phyloP scores from a whole-genome alignment of 2,797 vertebrate species.

The Etheostoma nigrum region DNA sequence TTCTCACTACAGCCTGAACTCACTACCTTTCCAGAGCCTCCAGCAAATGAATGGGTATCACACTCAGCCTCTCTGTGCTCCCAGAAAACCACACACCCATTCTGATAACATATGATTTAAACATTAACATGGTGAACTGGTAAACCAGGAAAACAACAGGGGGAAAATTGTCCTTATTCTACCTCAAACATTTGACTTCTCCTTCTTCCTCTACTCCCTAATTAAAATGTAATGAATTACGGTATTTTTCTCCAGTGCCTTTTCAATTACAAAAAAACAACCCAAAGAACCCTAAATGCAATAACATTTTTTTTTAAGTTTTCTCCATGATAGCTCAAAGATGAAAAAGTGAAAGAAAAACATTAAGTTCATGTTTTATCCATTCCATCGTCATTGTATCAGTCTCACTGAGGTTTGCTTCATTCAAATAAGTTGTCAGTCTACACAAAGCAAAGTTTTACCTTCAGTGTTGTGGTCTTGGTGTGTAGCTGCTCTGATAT shows the following conservation, averaged over 20 bases:
- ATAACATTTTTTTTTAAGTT: constrained; percentile 8
- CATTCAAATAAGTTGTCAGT: constrained; percentile 20
- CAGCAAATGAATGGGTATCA: constrained; percentile 66
- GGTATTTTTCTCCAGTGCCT: not conserved
- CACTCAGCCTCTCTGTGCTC: constrained; percentile 28
- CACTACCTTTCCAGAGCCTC: constrained; percentile 45
- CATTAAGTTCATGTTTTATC: not conserved
- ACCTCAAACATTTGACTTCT: constrained; percentile 25
- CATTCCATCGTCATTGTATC: not conserved
- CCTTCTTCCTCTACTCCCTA: not conserved
- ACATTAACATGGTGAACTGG: constrained; percentile 51
- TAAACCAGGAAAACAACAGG: constrained; percentile 6
- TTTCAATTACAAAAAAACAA: not conserved
- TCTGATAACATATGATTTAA: constrained; percentile 65
- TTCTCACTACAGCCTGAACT: constrained; percentile 17
- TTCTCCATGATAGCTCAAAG: not conserved
- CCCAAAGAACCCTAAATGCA: not conserved
- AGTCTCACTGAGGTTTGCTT: not conserved
- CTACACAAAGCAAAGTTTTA: constrained; percentile 51
- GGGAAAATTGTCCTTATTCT: constrained; percentile 1
- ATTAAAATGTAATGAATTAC: constrained; percentile 19
- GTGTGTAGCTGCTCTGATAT: constrained; percentile 49
- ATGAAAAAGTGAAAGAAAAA: constrained; percentile 21
- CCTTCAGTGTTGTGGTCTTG: constrained; percentile 66
- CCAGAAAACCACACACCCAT: constrained; percentile 47